Base-by-base conservation (phyloP, 2,797 vertebrate genomes). In the Falco cherrug region DNA sequence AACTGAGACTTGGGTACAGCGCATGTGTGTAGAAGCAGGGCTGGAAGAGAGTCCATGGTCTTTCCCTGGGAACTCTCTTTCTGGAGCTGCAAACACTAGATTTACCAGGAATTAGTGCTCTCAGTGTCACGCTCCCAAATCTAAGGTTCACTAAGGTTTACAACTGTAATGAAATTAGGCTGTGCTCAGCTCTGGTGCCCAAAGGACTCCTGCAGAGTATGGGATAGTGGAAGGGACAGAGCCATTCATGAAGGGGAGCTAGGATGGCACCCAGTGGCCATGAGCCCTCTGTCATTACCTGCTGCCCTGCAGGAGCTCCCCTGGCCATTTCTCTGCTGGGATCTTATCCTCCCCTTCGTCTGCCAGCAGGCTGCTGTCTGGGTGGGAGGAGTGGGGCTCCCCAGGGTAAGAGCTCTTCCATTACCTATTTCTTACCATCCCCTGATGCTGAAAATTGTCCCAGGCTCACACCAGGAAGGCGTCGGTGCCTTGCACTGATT, bases 371-470 rank as follows among this genome's bases (percentile, higher is more conserved):
- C 31, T 1, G 3, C 2, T 12, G 29, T 6, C 61, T 9, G 24
- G 22, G 25, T 0, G 3, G 6, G 22, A 45, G 37, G 1, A 19
- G 4, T 0, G 0, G 22, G 37, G 64, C 21, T 68, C 16, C 37
- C 24, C 1, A 2, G 16, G 25, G 10, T 8, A 43, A 47, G 29
- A 54, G 19, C 54, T 84, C 59, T 80, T 22, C 35, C 22, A 16
- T 5, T 0, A 0, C 24, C 51, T 45, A 14, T 73, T 37, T 21
- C 51, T 76, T 12, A 12, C 28, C 26, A 11, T 25, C 16, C 47
- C 16, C 71, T 56, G n/a, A 16, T 37, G 16, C 54, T 3, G 35
- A 21, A n/a, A 61, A 13, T 25, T 24, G 9, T 41, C 54, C 14
- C 67, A 17, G 39, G 6, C 53, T 31, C 71, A 35, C 35, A 29